Evolutionary conservation across 2,797 vertebrate species (phyloP), one percentile per base, ranked within the genome.

Genomic region (Myotis findleyi): DNA sequence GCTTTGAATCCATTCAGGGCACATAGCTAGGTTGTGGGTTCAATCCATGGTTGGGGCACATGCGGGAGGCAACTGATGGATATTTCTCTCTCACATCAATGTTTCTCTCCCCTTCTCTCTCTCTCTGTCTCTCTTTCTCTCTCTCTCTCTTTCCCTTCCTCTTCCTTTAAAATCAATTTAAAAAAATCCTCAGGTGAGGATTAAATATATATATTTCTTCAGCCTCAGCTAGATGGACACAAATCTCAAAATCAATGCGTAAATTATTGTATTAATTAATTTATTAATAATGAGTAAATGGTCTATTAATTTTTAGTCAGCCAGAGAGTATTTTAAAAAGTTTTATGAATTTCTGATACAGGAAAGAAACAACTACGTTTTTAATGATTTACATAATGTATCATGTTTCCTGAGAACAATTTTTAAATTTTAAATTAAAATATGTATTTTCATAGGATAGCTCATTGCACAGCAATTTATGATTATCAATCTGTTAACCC

Each of bases 341-440:
- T 47, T 69, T 68, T 81, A 49, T 14, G 49, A 91, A 64, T 27
- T 80, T 91, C 25, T 69, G 51, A 49, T 81, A 80, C 7, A 69
- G 59, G 59, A 73, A 85, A 68, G 21, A 49, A 81, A 27, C 27
- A 81, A 27, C 23, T 53, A 51, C 12, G 13, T 79, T 75, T 95
- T 93, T 38, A 72, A 36, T 62, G 10, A 66, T 33, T 69, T n/a
- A 18, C 9, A n/a, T 51, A 72, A 66, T 87, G 36, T 36, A 41
- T 57, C 47, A 21, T 38, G 38, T 77, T 84, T 94, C 6, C 30
- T 79, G 49, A 79, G 2, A 23, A 51, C 33, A 14, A 41, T 41
- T 95, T 93, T 87, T 49, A 55, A 83, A 88, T 21, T 80, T 62
- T 49, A 81, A 93, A 77, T 77, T 30, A 94, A 94, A 55, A 82